These are phyloP conservation scores for Antennarius maculatus DNA, from an alignment of 2,797 vertebrate genomes.

Conservation along the genomic window DNA sequence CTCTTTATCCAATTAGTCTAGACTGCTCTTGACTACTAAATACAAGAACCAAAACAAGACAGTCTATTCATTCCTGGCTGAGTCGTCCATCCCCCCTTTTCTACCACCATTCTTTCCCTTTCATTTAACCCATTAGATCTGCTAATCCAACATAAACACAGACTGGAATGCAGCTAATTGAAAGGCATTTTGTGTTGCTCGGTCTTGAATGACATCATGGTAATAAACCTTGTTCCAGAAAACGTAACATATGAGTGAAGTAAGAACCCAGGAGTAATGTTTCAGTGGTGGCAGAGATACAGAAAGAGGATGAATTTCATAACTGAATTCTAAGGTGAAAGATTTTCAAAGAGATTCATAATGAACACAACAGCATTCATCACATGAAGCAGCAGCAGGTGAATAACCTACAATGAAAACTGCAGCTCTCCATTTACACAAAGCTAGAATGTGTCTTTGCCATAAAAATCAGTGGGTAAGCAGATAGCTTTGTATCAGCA, in stretches of 20 bases:
- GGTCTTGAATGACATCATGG: slow-evolving; percentile 53
- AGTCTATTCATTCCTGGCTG: slow-evolving; percentile 55
- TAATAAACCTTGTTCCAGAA: slow-evolving; percentile 46
- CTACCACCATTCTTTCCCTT: slow-evolving; percentile 55
- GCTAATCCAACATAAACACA: slow-evolving; percentile 60
- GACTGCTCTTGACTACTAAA: slow-evolving; percentile 42
- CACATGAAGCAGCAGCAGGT: slow-evolving; percentile 31
- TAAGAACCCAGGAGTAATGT: slow-evolving; percentile 14
- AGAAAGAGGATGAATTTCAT: not conserved
- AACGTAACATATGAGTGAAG: slow-evolving; percentile 27
- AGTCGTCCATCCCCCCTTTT: slow-evolving; percentile 36
- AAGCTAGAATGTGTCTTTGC: not conserved
- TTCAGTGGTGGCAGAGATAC: not conserved
- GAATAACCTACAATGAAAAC: slow-evolving; percentile 46
- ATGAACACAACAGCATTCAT: slow-evolving; percentile 25
- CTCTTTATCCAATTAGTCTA: slow-evolving; percentile 50
- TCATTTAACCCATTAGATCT: slow-evolving; percentile 62
- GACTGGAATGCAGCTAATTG: slow-evolving; percentile 63
- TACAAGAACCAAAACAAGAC: slow-evolving; percentile 48
- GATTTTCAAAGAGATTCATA: slow-evolving; percentile 6
- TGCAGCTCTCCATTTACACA: slow-evolving; percentile 48
- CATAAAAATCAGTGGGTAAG: slow-evolving; percentile 4
- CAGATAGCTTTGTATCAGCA: not conserved
- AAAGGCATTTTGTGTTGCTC: slow-evolving; percentile 57
- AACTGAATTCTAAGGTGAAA: not conserved